Base-by-base conservation (phyloP, 2,888 invertebrate species). In the Pristionchus mayeri region DNA sequence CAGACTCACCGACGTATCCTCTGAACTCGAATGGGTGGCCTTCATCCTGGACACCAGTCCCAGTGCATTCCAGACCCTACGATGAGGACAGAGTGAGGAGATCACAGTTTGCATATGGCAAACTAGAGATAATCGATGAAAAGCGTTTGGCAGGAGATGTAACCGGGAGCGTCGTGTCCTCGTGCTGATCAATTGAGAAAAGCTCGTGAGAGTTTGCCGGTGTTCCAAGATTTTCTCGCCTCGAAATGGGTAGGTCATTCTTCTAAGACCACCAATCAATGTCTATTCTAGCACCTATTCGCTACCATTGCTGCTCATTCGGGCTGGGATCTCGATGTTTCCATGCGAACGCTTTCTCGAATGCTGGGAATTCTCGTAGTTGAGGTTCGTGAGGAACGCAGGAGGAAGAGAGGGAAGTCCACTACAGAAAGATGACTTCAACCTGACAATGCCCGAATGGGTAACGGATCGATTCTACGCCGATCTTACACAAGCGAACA, bases 401-500 rank as follows among this genome's bases (percentile, higher is more conserved):
- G 13, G 44, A 13, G 44, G 44, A 6, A 9, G 44, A 44, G 44
- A 37, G 4, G 13, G 75, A 7, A n/a, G 11, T 24, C n/a, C n/a
- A 75, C 44, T 75, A 13, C 24, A 82, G 82, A 82, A 27, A 50
- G 82, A 40, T 11, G 48, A 82, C 27, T 82, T 52, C 82, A 63
- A 82, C 21, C 67, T 82, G 7, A 63, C 82, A 27, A 60, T 82
- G 60, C 82, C 82, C n/a, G n/a, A 37, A n/a, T 82, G 82, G 82
- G 30, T 82, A 13, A 63, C 82, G 0, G 67, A 82, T 21, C 48
- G 67, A 18, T 60, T 82, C 54, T 82, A 82, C 30, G 4, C 11
- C 1, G 57, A 11, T n/a, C 80, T 80, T 24, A 30, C 11, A 44
- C 4, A 54, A 40, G 60, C 80, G 6, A 18, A 24, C 13, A 18